phyloP scores from a whole-genome alignment of 2,113 vertebrate genomes.

The Diphyllodes magnificus region DNA sequence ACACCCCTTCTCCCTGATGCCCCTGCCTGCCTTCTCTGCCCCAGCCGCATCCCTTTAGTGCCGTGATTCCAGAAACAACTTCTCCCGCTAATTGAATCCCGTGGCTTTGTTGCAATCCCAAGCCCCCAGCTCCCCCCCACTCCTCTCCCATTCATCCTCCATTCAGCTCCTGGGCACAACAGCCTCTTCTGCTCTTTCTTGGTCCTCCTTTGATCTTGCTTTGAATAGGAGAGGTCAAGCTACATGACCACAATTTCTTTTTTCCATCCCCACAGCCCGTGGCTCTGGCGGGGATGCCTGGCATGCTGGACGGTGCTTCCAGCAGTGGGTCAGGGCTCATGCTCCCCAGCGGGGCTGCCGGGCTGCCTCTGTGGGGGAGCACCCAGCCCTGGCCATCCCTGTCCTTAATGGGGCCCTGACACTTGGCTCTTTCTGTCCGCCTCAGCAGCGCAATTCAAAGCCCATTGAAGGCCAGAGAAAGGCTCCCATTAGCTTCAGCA shows the following conservation, averaged over 20 bases:
- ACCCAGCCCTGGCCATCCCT: not conserved
- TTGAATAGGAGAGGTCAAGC: slow-evolving; percentile 49
- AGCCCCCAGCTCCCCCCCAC: not conserved
- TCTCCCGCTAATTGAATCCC: not conserved
- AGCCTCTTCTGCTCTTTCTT: slow-evolving; percentile 3
- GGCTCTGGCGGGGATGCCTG: accelerated
- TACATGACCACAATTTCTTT: not conserved
- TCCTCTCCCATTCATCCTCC: slow-evolving; percentile 7
- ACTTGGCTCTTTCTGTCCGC: accelerated
- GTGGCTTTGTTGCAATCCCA: not conserved
- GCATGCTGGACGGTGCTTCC: accelerated
- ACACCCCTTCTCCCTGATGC: not conserved
- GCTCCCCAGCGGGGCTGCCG: not conserved
- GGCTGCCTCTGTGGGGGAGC: not conserved
- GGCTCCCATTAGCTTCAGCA: not conserved
- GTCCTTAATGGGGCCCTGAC: not conserved
- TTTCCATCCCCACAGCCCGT: not conserved
- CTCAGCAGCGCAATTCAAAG: not conserved
- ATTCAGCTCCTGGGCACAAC: not conserved
- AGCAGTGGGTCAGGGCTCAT: not conserved
- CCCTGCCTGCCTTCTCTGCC: not conserved
- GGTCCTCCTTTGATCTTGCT: slow-evolving; percentile 29
- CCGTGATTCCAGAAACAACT: not conserved
- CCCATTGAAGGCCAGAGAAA: not conserved
- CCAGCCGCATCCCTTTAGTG: accelerated